Base-by-base conservation (phyloP, 2,888 invertebrate species). In the Lymantria monacha region DNA sequence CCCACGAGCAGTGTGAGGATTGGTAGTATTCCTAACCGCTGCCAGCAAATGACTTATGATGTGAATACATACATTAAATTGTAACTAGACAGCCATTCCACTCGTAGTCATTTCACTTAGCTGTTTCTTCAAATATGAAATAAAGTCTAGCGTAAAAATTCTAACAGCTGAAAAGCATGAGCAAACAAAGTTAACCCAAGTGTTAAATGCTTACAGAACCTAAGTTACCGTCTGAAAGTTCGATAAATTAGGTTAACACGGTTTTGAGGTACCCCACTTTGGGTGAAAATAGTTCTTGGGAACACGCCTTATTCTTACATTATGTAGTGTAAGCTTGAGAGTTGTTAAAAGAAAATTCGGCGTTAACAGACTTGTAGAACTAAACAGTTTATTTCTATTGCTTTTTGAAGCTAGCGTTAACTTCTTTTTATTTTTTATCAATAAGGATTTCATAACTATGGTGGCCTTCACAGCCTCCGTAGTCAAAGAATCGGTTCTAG, bases 201-300 rank as follows among this genome's bases (percentile, higher is more conserved):
- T 73, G 72, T 72, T 61, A 71, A 76, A 76, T 70, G 69, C 72
- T 70, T 65, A 67, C 64, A 54, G 61, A 64, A 58, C 62, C 59
- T 53, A 58, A 57, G 49, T 48, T 59, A 60, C 55, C 65, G 61
- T 57, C 61, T 61, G 60, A 64, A 68, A 72, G 66, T 70, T 72
- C 65, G 53, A 68, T 74, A 74, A 71, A 75, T 72, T 69, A 73
- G 76, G 72, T 80, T 79, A 73, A 52, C 60, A 51, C 59, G 60
- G 62, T 62, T 37, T 42, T 57, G 53, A 47, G 51, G 52, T 48
- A 7, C 44, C 49, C 50, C 53, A 30, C 52, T 38, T 42, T 43
- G 48, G n/a, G 15, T 33, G 48, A n/a, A 42, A 55, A 49, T 37
- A 15, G 38, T 38, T 51, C 46, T 61, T 52, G 49, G 43, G 51